Conservation (phyloP, 2,888 invertebrate genomes). For the Ommatoiulus sabulosus region DNA sequence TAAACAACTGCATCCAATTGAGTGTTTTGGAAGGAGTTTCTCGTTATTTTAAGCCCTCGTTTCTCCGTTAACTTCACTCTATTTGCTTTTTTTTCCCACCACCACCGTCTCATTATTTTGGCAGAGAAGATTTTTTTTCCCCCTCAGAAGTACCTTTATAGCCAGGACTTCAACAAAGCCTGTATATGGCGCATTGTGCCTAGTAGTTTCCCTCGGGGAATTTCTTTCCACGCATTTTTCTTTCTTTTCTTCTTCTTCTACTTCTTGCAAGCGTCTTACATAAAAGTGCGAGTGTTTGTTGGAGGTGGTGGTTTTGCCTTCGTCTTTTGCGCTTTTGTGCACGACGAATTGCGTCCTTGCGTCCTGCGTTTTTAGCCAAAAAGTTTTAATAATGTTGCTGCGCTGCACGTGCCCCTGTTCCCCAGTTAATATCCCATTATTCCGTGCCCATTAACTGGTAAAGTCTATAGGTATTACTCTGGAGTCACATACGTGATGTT, state of each 20-base stretch:
- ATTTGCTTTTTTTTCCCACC: not conserved
- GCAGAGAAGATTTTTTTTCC: not conserved
- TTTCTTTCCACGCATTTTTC: not conserved
- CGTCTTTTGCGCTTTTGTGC: too few relatives aligned
- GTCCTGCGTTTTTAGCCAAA: too few relatives aligned
- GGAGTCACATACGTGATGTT: too few relatives aligned
- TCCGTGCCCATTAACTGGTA: too few relatives aligned
- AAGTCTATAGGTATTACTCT: too few relatives aligned
- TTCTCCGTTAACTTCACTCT: constrained; percentile 10
- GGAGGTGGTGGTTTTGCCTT: not conserved
- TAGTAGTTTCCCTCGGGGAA: not conserved
- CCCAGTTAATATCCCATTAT: too few relatives aligned
- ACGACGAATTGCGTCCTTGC: too few relatives aligned
- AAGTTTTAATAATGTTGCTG: too few relatives aligned
- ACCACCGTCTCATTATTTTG: constrained; percentile 18
- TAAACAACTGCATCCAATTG: constrained; percentile 42
- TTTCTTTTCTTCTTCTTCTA: not conserved
- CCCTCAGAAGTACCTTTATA: not conserved
- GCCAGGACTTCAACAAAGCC: not conserved
- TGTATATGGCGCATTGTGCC: not conserved
- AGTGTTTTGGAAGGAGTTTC: constrained; percentile 11
- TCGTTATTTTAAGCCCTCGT: constrained; percentile 47
- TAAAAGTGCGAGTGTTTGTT: not conserved
- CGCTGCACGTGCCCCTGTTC: too few relatives aligned
- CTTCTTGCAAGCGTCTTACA: not conserved